Evolutionary conservation across 35 echinoderm and acorn worm genomes (phyloP).

Genomic region (Diadema setosum): DNA sequence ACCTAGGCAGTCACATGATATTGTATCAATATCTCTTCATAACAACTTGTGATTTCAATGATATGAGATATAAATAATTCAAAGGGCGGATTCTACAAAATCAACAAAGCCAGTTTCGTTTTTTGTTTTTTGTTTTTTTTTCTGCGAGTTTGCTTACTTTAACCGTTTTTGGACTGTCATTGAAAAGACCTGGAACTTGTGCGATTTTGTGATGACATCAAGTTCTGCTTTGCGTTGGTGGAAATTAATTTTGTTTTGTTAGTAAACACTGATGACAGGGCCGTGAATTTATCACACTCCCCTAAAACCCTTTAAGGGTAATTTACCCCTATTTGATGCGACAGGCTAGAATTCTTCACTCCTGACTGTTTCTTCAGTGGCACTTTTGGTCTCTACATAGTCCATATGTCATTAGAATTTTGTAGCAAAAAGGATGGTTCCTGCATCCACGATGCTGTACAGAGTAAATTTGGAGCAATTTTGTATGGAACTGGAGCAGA

Average conservation of each 20-base stretch:
- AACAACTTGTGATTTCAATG: too few species aligned
- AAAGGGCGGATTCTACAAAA: neutral
- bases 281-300: neutral
- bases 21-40: too few species aligned
- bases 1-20: too few species aligned
- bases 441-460: neutral
- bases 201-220: too few species aligned
- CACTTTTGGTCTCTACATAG: neutral
- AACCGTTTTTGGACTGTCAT: neutral
- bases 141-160: neutral
- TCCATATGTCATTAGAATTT: neutral
- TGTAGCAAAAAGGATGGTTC: neutral
- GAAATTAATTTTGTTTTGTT: neutral
- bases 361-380: neutral
- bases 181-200: too few species aligned
- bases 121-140: neutral
- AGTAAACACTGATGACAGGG: neutral
- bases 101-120: neutral
- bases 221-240: too few species aligned
- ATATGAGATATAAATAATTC: too few species aligned
- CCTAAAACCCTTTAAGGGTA: neutral
- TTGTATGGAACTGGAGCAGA: neutral
- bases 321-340: neutral
- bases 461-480: neutral
- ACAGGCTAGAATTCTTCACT: neutral